A percentile compares a stretch with the other conserved stretches of the same genome.
Evolutionary conservation across 2,888 invertebrate species (phyloP).

Genomic region (Thereva unica): DNA sequence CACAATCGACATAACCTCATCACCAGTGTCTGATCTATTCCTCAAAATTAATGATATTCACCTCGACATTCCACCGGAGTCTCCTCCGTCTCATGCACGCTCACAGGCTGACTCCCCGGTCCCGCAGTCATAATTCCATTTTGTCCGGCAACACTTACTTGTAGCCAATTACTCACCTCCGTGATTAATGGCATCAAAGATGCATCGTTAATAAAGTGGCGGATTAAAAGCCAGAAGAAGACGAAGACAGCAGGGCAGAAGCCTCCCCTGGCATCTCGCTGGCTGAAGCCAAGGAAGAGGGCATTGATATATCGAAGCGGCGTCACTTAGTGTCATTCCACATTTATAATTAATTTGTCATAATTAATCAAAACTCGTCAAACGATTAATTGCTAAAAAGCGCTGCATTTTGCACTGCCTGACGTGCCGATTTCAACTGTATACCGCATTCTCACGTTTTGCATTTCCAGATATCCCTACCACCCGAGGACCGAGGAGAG

Average conservation of each 20-base stretch:
- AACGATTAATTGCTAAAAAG: conserved; percentile 34
- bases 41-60: too few relatives aligned
- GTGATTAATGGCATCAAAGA: conserved; percentile 37
- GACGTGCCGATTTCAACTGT: conserved; percentile 24
- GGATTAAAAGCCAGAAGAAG: conserved; percentile 18
- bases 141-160: too few relatives aligned
- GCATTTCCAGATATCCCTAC: conserved; percentile 5
- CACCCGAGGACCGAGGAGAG: neutral
- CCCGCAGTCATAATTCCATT: too few relatives aligned
- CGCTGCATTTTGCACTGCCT: conserved; percentile 24
- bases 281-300: neutral
- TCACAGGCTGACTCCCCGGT: too few relatives aligned
- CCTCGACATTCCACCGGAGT: too few relatives aligned
- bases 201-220: conserved; percentile 37
- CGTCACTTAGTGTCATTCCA: conserved; percentile 43
- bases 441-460: conserved; percentile 17
- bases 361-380: conserved; percentile 40
- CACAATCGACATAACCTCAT: too few relatives aligned
- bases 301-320: conserved; percentile 40
- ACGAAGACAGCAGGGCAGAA: neutral
- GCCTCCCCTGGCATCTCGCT: neutral
- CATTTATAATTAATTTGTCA: conserved; percentile 45
- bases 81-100: too few relatives aligned
- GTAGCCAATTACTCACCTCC: conserved; percentile 35
- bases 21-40: too few relatives aligned